Percentiles rank a stretch among this genome's conserved stretches.
phyloP scores from a whole-genome alignment of 2,888 invertebrate species.

The Siphlonurus alternatus region DNA sequence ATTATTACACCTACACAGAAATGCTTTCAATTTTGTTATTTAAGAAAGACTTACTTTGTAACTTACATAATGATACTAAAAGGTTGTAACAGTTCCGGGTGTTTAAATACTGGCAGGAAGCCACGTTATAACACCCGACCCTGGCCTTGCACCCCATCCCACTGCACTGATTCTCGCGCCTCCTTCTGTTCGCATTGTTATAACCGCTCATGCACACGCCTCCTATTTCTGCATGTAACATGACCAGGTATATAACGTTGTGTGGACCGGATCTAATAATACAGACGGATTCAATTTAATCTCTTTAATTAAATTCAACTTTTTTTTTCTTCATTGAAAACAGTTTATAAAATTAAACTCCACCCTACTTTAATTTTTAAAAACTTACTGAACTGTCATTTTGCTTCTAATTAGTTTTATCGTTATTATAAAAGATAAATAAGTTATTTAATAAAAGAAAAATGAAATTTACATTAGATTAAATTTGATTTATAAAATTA shows the following conservation, averaged over 20 bases:
- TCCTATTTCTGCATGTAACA: background rate
- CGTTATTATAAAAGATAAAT: no score
- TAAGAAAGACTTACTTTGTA: no score
- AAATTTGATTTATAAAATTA: no score
- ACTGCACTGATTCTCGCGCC: background rate
- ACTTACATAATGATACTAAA: no score
- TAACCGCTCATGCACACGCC: background rate
- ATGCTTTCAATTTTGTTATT: no score
- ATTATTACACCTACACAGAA: no score
- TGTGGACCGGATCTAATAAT: background rate
- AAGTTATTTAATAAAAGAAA: no score
- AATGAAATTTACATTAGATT: no score
- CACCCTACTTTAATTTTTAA: no score
- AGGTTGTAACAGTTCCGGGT: background rate
- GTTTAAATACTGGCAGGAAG: background rate
- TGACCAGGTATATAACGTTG: background rate
- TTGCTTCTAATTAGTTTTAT: no score
- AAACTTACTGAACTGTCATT: no score
- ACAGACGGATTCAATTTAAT: background rate
- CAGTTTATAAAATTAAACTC: no score
- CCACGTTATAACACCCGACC: background rate
- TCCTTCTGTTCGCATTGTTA: background rate
- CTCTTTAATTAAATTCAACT: background rate
- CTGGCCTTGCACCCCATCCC: background rate
- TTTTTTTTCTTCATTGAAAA: background rate